A percentile compares a stretch with the other conserved stretches of the same genome.
phyloP scores from a whole-genome alignment of 1,140 invertebrate genomes.

The Tribolium madens region DNA sequence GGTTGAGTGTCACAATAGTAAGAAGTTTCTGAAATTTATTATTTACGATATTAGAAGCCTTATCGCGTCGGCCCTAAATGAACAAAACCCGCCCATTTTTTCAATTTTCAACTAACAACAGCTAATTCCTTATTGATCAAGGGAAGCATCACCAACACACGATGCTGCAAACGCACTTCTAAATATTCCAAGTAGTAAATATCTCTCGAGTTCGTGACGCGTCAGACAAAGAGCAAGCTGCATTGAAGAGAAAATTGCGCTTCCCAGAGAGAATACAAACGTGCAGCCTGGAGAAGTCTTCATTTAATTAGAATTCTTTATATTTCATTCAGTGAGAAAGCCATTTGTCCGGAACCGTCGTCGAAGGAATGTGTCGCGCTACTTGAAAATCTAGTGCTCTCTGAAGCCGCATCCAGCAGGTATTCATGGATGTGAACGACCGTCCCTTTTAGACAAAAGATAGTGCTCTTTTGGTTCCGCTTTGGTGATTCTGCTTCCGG shows the following conservation, averaged over 20 bases:
- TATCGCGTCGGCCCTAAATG: conserved; percentile 1
- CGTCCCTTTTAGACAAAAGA: conserved; percentile 42
- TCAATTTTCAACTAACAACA: background rate
- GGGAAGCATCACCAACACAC: background rate
- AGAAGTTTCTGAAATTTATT: conserved; percentile 28
- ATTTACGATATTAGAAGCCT: conserved; percentile 28
- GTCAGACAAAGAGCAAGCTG: conserved; percentile 11
- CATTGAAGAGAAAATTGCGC: conserved; percentile 28
- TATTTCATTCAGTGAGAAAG: conserved; percentile 35
- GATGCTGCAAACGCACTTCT: background rate
- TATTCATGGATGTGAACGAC: conserved; percentile 42
- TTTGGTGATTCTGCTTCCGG: conserved; percentile 42
- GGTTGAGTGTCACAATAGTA: conserved; percentile 10
- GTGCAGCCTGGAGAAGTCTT: conserved; percentile 24
- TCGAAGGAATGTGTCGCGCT: conserved; percentile 29
- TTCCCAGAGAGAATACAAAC: conserved; percentile 32
- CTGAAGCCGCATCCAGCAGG: conserved; percentile 9
- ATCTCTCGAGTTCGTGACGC: conserved; percentile 8
- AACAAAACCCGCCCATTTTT: background rate
- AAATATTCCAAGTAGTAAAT: conserved; percentile 14
- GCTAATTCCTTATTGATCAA: background rate
- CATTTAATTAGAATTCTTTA: conserved; percentile 46
- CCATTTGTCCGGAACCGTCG: conserved; percentile 37
- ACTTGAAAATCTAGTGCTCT: conserved; percentile 35
- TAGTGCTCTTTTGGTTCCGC: conserved; percentile 44